Evolutionary conservation across 2,888 invertebrate species (phyloP).

Genomic region (Cancer borealis): DNA sequence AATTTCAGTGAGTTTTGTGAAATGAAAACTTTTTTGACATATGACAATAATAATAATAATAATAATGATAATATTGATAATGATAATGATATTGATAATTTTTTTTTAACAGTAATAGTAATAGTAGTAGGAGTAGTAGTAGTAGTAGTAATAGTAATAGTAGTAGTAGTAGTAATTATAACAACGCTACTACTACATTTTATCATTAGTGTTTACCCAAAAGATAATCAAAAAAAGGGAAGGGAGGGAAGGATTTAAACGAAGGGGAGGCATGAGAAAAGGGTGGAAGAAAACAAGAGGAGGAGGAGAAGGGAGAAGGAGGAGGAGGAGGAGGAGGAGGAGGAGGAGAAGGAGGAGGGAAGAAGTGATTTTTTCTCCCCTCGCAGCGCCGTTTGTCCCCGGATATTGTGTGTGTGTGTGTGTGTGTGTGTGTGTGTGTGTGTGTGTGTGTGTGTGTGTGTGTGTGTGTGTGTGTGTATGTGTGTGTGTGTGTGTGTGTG

Average conservation of each 20-base stretch:
- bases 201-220: not conserved
- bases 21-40: not conserved
- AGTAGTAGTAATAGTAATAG: not conserved
- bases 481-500: not conserved
- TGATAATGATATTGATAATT: not conserved
- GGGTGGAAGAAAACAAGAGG: not conserved
- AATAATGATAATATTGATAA: not conserved
- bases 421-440: not conserved
- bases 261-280: not conserved
- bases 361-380: slow-evolving; percentile 46
- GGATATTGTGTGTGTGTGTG: slow-evolving; percentile 58
- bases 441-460: slow-evolving; percentile 15
- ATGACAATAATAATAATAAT: not conserved
- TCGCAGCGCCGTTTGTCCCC: slow-evolving; percentile 53
- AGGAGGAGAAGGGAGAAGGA: not conserved
- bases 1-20: not conserved
- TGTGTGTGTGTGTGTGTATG: not conserved
- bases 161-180: no score
- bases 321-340: not conserved
- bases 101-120: not conserved
- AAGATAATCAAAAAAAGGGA: not conserved
- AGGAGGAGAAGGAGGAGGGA: not conserved
- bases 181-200: no score
- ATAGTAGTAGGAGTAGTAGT: not conserved
- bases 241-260: not conserved